Evolutionary conservation across 2,113 vertebrate genomes (phyloP).

Genomic region (Tor tambroides): DNA sequence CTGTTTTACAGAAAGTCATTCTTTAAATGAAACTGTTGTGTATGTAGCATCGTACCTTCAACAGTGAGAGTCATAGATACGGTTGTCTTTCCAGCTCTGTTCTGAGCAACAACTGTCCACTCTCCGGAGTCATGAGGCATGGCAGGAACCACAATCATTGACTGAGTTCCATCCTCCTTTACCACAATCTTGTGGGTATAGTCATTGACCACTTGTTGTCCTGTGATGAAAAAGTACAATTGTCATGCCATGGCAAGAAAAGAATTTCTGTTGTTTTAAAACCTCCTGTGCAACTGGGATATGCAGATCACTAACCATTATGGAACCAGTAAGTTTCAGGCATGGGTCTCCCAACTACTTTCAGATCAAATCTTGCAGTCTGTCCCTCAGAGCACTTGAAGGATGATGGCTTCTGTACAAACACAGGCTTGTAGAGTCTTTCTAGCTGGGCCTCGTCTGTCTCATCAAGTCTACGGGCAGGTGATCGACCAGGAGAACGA

Average conservation of each 20-base stretch:
- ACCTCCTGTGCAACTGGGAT: neutral
- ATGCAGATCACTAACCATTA: constrained; percentile 79
- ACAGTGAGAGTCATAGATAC: constrained; percentile 89
- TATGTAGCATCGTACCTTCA: constrained; percentile 81
- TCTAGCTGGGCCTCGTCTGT: constrained; percentile 92
- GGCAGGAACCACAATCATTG: constrained; percentile 91
- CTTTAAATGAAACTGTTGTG: neutral
- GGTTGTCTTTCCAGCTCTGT: constrained; percentile 91
- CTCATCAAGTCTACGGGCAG: constrained; percentile 92
- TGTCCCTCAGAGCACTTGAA: constrained; percentile 94
- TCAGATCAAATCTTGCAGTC: constrained; percentile 96
- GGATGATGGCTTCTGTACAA: constrained; percentile 92
- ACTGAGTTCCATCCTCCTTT: constrained; percentile 97
- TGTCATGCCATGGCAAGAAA: neutral
- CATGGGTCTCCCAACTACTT: constrained; percentile 97
- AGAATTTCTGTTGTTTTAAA: neutral
- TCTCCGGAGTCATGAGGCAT: constrained; percentile 92
- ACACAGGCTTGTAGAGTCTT: constrained; percentile 96
- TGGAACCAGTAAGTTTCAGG: constrained; percentile 99
- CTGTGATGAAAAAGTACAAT: constrained; percentile 66
- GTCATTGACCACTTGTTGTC: constrained; percentile 93
- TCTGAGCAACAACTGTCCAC: constrained; percentile 96
- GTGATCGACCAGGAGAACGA: constrained; percentile 85
- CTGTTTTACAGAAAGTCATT: neutral
- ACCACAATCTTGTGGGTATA: constrained; percentile 96